These are phyloP conservation scores for Diphyllodes magnificus DNA, from an alignment of 2,113 vertebrate genomes.

Conservation along the genomic window DNA sequence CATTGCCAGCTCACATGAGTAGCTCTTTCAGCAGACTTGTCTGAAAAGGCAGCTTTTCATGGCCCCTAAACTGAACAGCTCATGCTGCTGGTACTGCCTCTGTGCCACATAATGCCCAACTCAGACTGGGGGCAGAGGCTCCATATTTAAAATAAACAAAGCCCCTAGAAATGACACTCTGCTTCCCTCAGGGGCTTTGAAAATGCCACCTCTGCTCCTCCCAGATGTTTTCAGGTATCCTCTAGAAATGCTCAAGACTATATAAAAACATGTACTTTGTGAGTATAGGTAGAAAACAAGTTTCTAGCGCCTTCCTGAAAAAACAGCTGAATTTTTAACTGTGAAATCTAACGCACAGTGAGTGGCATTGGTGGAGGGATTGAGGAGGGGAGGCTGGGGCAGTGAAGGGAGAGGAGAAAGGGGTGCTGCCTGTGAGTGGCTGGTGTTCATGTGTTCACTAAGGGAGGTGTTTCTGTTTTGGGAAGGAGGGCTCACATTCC, in stretches of 20 bases:
- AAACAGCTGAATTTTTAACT: neutral
- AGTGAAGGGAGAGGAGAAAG: neutral
- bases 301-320: neutral
- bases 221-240: neutral
- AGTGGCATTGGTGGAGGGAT: neutral
- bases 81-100: neutral
- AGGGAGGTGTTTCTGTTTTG: neutral
- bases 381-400: neutral
- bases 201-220: neutral
- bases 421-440: neutral
- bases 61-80: neutral
- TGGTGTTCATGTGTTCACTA: neutral
- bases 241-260: neutral
- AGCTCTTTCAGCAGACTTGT: neutral
- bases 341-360: neutral
- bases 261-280: neutral
- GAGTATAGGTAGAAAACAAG: neutral
- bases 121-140: neutral
- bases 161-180: neutral
- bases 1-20: neutral
- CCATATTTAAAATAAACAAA: neutral
- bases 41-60: neutral
- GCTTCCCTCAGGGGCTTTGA: neutral
- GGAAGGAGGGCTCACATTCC: neutral
- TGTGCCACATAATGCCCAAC: neutral